Percentiles rank a stretch among this genome's conserved stretches.
Conservation (phyloP, 92 coral and sea anemone genomes). For the Bergia puertoricense region DNA sequence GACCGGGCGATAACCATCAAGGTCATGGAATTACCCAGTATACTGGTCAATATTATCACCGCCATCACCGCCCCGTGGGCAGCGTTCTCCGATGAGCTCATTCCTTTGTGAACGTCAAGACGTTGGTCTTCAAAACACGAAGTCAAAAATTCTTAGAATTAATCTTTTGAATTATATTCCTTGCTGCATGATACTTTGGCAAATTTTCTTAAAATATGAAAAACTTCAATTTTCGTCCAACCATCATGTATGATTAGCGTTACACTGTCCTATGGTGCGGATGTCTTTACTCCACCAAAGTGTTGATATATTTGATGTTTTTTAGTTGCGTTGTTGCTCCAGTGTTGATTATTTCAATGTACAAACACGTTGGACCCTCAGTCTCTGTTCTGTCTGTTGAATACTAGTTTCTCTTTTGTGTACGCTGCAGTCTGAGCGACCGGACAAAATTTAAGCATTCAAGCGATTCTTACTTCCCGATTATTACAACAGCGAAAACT, state of each 20-base stretch:
- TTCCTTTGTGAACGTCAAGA: background rate
- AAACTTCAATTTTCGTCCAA: background rate
- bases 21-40: constrained; percentile 50
- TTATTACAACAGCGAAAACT: too few relatives aligned
- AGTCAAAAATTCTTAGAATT: background rate
- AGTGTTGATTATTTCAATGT: background rate
- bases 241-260: too few relatives aligned
- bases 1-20: constrained; percentile 45
- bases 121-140: background rate
- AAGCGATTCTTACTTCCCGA: background rate
- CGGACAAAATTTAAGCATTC: background rate
- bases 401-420: background rate
- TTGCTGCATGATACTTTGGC: background rate
- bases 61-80: constrained; percentile 36
- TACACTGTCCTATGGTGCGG: too few relatives aligned
- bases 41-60: constrained; percentile 20
- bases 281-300: background rate
- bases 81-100: constrained; percentile 12
- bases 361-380: too few relatives aligned
- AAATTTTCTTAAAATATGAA: too few relatives aligned
- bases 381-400: background rate
- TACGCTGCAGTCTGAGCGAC: background rate
- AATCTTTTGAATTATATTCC: background rate
- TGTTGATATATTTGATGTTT: too few relatives aligned
- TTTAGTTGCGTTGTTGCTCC: background rate